phyloP scores from a whole-genome alignment of 1,140 invertebrate genomes.

The Leptinotarsa lineolata region DNA sequence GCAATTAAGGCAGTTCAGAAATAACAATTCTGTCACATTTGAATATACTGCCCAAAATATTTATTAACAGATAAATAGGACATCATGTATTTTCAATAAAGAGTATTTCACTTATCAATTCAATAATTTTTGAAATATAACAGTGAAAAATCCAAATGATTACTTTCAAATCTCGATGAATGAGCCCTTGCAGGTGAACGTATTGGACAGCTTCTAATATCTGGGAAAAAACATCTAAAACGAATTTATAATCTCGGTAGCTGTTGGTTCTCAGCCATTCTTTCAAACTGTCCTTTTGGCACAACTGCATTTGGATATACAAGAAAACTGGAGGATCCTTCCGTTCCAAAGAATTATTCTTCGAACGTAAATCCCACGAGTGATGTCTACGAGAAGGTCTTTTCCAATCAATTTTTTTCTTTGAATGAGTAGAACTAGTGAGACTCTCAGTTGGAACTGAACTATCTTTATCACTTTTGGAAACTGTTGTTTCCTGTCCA shows the following conservation, averaged over 20 bases:
- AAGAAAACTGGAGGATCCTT: slow-evolving; percentile 70
- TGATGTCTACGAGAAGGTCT: slow-evolving; percentile 42
- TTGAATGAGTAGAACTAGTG: slow-evolving; percentile 35
- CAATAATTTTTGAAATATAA: no score
- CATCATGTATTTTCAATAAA: no score
- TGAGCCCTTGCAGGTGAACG: slow-evolving; percentile 87
- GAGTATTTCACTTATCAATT: no score
- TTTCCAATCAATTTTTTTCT: slow-evolving; percentile 47
- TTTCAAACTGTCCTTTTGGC: slow-evolving; percentile 82
- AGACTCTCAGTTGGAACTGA: slow-evolving; percentile 15
- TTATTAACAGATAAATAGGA: no score
- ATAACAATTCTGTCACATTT: no score
- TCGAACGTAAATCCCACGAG: slow-evolving; percentile 37
- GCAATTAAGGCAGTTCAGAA: no score
- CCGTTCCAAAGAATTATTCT: slow-evolving; percentile 28
- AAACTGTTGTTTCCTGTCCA: background rate
- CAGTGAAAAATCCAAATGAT: slow-evolving; percentile 1
- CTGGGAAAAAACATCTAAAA: slow-evolving; percentile 85
- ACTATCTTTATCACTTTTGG: slow-evolving; percentile 5
- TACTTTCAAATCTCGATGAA: slow-evolving; percentile 94
- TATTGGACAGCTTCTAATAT: slow-evolving; percentile 94
- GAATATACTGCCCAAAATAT: no score
- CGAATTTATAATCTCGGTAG: slow-evolving; percentile 57
- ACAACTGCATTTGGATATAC: slow-evolving; percentile 98
- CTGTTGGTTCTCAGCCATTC: slow-evolving; percentile 80